Percentiles rank a stretch among this genome's conserved stretches.
These are phyloP conservation scores for Trichosurus vulpecula DNA, from an alignment of 2,797 vertebrate species.

Conservation along the genomic window DNA sequence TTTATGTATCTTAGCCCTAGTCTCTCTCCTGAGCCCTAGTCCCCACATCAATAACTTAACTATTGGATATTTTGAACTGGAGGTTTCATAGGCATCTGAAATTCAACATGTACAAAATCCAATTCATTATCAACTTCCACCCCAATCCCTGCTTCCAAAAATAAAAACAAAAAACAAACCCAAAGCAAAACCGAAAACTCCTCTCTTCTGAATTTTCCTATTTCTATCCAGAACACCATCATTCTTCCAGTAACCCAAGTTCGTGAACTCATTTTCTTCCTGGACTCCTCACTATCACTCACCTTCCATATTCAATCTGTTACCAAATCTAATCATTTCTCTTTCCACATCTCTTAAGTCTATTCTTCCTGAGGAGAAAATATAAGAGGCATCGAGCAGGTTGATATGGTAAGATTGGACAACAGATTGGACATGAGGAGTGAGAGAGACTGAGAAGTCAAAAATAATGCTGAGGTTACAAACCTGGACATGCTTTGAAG, in stretches of 20 bases:
- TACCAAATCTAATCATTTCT: not conserved
- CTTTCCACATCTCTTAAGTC: not conserved
- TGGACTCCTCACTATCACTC: not conserved
- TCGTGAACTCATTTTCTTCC: not conserved
- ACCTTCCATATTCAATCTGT: not conserved
- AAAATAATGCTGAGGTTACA: not conserved
- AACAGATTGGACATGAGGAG: not conserved
- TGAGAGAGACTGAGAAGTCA: not conserved
- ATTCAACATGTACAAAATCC: not conserved
- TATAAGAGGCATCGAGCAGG: not conserved
- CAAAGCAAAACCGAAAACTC: not conserved
- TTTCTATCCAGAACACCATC: not conserved
- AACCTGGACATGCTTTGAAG: not conserved
- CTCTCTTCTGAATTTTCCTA: not conserved
- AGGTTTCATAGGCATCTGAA: not conserved
- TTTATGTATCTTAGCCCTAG: not conserved
- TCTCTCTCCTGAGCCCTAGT: not conserved
- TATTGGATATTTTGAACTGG: not conserved
- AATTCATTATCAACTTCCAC: not conserved
- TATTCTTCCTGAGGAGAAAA: not conserved
- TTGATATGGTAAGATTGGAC: not conserved
- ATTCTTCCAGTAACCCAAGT: not conserved
- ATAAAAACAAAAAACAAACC: not conserved
- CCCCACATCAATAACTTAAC: not conserved
- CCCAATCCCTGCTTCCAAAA: not conserved